Evolutionary conservation across 2,888 invertebrate species (phyloP), one percentile per base, ranked within the genome.

Genomic region (Anthrax anthrax): DNA sequence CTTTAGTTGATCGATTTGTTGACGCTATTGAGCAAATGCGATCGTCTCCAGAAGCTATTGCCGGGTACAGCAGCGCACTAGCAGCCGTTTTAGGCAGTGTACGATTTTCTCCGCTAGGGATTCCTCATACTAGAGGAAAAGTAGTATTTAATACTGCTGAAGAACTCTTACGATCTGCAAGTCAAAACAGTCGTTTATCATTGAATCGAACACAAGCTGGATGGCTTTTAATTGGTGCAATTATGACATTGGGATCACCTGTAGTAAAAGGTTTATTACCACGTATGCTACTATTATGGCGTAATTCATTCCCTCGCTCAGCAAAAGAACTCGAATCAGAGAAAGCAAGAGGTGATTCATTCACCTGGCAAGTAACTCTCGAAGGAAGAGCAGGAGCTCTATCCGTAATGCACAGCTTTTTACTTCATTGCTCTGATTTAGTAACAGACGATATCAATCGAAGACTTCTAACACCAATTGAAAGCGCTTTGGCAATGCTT

Each of bases 331-430:
- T 98, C 16, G 97, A 97, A 63, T 90, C 94, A 0, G 98, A 98
- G 69, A 95, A 95, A 58, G 82, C 89, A 16, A 75, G 97, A 58
- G 86, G 94, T 9, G 97, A 98, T 70, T 89, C 94, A 0, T 96
- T 97, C 63, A 97, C 97, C n/a, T 97, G 97, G 97, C 91, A 92
- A 75, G 84, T 97, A 38, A 95, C 96, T 0, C 70, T 98, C 46
- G 96, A 97, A 70, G 94, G 94, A 3, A 77, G 97, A 39, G 92
- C 96, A 4, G 97, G 97, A 1, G 97, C 97, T 2, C 70, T 98
- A 13, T 91, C 94, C 39, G 92, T 96, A 0, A 84, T 98, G 78
- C 85, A 92, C 62, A 94, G 94, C 65, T 84, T 98, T 63, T 70
- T 97, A 38, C 73, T 84, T 32, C 84, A 95, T 65, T 96, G 94